A percentile compares a stretch with the other conserved stretches of the same genome.
Conservation (phyloP, 2,888 invertebrate species). For the Stomorhina lunata region DNA sequence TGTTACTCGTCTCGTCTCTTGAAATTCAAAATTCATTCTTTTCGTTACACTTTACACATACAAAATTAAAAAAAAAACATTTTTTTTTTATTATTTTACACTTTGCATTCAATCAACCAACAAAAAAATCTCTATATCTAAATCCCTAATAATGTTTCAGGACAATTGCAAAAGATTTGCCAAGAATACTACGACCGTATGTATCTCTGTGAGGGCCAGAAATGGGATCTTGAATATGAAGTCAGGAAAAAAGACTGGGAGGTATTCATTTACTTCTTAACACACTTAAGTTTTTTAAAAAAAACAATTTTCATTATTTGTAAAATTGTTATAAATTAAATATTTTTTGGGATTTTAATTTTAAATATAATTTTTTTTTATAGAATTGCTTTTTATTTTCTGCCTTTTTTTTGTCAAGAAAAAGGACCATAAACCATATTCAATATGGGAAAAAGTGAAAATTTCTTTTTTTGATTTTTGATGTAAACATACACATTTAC, state of each 20-base stretch:
- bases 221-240: constrained; percentile 99
- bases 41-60: constrained; percentile 18
- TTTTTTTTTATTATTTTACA: not conserved
- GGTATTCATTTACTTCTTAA: constrained; percentile 83
- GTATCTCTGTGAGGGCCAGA: constrained; percentile 98
- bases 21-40: constrained; percentile 4
- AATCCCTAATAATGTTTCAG: constrained; percentile 74
- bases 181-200: constrained; percentile 98
- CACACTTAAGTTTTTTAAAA: too few species aligned
- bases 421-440: constrained; percentile 54
- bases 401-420: constrained; percentile 23
- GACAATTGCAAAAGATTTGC: constrained; percentile 93
- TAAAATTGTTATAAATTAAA: constrained; percentile 22
- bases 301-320: constrained; percentile 38
- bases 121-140: constrained; percentile 18
- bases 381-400: constrained; percentile 31
- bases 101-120: not conserved
- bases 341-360: constrained; percentile 40
- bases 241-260: constrained; percentile 99
- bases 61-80: constrained; percentile 63
- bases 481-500: constrained; percentile 10
- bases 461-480: constrained; percentile 58
- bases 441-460: constrained; percentile 37
- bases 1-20: not conserved
- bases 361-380: constrained; percentile 6